phyloP scores from a whole-genome alignment of 1,140 invertebrate genomes.

The Thalassaphorura encarpata region DNA sequence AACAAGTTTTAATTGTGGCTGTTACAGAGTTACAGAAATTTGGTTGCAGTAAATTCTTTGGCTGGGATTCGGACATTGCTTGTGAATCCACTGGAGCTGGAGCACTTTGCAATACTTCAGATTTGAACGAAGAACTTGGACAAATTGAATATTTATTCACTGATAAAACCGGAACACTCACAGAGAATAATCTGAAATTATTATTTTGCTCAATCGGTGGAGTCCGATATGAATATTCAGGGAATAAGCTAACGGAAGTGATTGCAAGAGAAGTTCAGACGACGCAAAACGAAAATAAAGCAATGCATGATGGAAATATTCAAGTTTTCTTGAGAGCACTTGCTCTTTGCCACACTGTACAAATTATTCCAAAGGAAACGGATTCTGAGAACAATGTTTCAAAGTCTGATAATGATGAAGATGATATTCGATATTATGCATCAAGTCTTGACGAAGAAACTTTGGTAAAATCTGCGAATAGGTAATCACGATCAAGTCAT shows the following conservation, averaged over 20 bases:
- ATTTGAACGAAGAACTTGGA: constrained; percentile 52
- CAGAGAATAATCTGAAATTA: constrained; percentile 61
- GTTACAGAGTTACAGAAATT: constrained; percentile 58
- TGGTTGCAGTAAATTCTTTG: constrained; percentile 52
- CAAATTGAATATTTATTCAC: constrained; percentile 53
- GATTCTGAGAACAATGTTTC: no score
- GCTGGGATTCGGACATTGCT: constrained; percentile 51
- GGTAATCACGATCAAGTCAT: no score
- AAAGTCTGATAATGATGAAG: no score
- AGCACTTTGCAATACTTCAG: constrained; percentile 53
- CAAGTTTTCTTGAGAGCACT: constrained; percentile 57
- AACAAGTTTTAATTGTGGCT: no score
- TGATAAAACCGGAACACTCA: constrained; percentile 64
- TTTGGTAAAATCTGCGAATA: no score
- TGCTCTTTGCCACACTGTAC: constrained; percentile 66
- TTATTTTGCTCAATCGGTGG: constrained; percentile 49
- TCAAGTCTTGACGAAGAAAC: no score
- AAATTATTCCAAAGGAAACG: constrained; percentile 45
- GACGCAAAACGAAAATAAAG: constrained; percentile 1
- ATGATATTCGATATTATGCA: no score
- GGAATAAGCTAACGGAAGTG: no score
- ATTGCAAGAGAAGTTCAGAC: constrained; percentile 35
- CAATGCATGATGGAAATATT: not conserved
- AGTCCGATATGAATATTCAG: constrained; percentile 44
- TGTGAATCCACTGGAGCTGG: constrained; percentile 40